Evolutionary conservation across 2,888 invertebrate species (phyloP).

Genomic region (Parnassius mnemosyne): DNA sequence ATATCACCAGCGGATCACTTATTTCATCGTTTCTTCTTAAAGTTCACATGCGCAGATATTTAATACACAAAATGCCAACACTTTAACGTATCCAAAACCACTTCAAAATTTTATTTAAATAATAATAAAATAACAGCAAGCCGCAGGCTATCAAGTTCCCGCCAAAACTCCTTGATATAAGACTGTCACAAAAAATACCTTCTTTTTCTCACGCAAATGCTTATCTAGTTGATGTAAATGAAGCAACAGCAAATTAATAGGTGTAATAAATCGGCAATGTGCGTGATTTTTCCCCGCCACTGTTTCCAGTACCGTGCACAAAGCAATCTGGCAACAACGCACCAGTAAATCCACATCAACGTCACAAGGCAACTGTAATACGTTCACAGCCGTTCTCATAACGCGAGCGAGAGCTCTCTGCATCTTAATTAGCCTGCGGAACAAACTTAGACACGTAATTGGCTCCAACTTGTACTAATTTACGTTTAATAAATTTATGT

Average conservation of each 20-base stretch:
- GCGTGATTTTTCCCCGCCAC: not conserved
- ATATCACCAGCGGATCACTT: too few relatives aligned
- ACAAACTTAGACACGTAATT: slow-evolving; percentile 23
- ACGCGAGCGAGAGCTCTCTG: slow-evolving; percentile 20
- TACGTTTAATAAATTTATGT: slow-evolving; percentile 24
- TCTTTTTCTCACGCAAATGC: too few relatives aligned
- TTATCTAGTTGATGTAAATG: not conserved
- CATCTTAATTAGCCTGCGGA: slow-evolving; percentile 24
- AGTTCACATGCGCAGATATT: too few relatives aligned
- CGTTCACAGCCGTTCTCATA: slow-evolving; percentile 19
- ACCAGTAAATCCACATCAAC: slow-evolving; percentile 25
- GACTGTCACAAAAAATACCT: too few relatives aligned
- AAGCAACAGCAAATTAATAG: not conserved
- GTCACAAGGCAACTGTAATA: slow-evolving; percentile 22
- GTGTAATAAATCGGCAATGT: not conserved
- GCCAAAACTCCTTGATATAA: too few relatives aligned
- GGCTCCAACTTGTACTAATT: slow-evolving; percentile 25
- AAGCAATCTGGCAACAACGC: slow-evolving; percentile 13
- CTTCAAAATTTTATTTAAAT: too few relatives aligned
- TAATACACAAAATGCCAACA: too few relatives aligned
- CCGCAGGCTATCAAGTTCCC: too few relatives aligned
- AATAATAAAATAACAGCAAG: too few relatives aligned
- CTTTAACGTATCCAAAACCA: too few relatives aligned
- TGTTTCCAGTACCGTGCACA: slow-evolving; percentile 15
- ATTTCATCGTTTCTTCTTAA: too few relatives aligned